Percentiles rank a stretch among this genome's conserved stretches.
These are phyloP conservation scores for Malthinus flaveolus DNA, from an alignment of 2,888 invertebrate genomes.

Conservation along the genomic window DNA sequence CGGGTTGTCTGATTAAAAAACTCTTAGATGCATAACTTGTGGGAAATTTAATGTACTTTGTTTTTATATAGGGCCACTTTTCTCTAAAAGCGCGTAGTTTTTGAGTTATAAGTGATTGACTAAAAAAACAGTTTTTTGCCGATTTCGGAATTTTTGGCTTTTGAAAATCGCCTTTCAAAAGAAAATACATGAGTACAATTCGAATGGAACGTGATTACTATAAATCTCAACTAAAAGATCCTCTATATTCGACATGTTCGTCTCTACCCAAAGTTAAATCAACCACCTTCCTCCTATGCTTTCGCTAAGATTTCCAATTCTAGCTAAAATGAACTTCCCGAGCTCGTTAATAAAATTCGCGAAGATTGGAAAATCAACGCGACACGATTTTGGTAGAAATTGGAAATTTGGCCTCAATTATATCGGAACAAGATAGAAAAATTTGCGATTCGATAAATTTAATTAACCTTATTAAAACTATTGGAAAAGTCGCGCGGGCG, in stretches of 20 bases:
- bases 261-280: neutral
- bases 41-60: no score
- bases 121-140: no score
- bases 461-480: neutral
- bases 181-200: slow-evolving; percentile 1
- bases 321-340: neutral
- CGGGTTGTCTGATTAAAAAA: no score
- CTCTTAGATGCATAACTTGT: no score
- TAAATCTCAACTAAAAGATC: neutral
- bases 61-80: no score
- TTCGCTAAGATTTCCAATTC: neutral
- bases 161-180: neutral
- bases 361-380: neutral
- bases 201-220: slow-evolving; percentile 6
- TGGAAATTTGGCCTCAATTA: neutral
- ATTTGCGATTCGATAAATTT: neutral
- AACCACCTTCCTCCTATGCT: neutral
- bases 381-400: slow-evolving; percentile 1
- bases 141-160: no score
- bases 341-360: slow-evolving; percentile 4
- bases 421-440: neutral
- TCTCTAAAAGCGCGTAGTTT: no score
- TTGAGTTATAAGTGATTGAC: no score
- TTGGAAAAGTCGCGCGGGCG: neutral
- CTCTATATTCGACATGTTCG: neutral